Evolutionary conservation across 2,888 invertebrate species (phyloP).

Genomic region (Xanthorhoe designata): DNA sequence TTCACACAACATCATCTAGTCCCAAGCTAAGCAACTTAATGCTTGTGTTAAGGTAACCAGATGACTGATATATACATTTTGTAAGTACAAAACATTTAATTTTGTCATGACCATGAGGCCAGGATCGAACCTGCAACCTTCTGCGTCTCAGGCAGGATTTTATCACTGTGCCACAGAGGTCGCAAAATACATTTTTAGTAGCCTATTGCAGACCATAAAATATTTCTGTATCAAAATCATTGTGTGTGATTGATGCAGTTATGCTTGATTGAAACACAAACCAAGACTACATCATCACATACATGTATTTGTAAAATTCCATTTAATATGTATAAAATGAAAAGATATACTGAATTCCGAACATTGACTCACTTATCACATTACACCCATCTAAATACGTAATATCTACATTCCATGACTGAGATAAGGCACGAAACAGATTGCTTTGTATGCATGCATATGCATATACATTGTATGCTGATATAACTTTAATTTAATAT

Average conservation of each 20-base stretch:
- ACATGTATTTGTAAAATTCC: neutral
- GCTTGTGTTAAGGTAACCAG: no score
- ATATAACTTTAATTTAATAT: conserved; percentile 5
- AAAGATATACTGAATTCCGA: neutral
- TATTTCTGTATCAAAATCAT: no score
- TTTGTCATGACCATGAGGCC: no score
- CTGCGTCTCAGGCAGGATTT: no score
- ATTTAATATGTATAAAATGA: conserved; percentile 46
- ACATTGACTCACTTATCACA: conserved; percentile 8
- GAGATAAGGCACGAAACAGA: conserved; percentile 31
- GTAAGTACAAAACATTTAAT: no score
- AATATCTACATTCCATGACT: conserved; percentile 29
- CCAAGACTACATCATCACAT: neutral
- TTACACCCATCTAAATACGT: conserved; percentile 25
- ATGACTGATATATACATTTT: no score
- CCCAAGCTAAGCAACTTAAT: no score
- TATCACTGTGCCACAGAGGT: neutral
- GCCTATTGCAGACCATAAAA: no score
- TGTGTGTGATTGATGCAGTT: no score
- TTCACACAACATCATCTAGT: no score
- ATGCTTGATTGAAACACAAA: no score
- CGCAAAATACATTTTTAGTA: neutral
- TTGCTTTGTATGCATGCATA: conserved; percentile 24
- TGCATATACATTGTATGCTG: conserved; percentile 17
- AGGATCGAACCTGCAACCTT: neutral